These are phyloP conservation scores for Panulirus ornatus DNA, from an alignment of 1,140 invertebrate species.

Conservation along the genomic window DNA sequence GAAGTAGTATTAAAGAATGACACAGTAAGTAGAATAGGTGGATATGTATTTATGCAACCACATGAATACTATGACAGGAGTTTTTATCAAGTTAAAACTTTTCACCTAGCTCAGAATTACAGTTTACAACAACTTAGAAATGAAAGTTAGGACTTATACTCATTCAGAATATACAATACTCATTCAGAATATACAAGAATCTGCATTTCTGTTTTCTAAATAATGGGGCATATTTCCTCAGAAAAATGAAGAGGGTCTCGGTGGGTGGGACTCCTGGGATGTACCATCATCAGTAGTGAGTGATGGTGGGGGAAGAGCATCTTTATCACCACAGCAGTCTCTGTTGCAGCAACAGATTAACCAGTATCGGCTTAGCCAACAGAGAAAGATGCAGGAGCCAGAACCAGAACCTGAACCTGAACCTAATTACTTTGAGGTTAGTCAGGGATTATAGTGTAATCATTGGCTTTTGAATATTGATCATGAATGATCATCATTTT, in stretches of 20 bases:
- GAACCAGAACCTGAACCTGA: slow-evolving; percentile 37
- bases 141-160: too few relatives aligned
- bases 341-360: slow-evolving; percentile 60
- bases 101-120: too few relatives aligned
- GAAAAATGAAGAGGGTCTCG: slow-evolving; percentile 17
- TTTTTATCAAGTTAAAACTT: too few relatives aligned
- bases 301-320: slow-evolving; percentile 44
- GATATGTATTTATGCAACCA: too few relatives aligned
- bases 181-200: background rate
- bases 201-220: background rate
- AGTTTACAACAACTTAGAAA: too few relatives aligned
- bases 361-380: slow-evolving; percentile 60
- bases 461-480: background rate
- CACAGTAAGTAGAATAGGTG: too few relatives aligned
- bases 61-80: too few relatives aligned
- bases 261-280: slow-evolving; percentile 60
- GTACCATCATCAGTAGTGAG: slow-evolving; percentile 56
- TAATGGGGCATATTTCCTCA: background rate
- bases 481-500: too few relatives aligned
- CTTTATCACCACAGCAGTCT: slow-evolving; percentile 15
- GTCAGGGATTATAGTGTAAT: background rate
- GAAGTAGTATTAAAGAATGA: too few relatives aligned
- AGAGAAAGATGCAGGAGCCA: slow-evolving; percentile 49
- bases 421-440: slow-evolving; percentile 63
- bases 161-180: background rate